Base-by-base conservation (phyloP, 2,888 invertebrate genomes). In the Quadroppia sp. region DNA sequence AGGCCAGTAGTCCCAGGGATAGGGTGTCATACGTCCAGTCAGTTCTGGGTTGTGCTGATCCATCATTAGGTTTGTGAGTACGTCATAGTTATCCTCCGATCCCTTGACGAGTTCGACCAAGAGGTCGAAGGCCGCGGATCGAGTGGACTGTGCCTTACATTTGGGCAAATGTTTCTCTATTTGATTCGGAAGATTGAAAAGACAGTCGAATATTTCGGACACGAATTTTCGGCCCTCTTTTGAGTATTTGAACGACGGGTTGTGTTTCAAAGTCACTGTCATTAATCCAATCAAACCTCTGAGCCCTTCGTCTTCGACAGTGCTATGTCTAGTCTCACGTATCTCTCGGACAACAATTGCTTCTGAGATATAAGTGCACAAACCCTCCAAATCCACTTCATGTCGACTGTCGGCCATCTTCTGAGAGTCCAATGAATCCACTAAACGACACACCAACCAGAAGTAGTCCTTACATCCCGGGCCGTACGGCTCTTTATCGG, bases 1-100 rank as follows among this genome's bases (percentile, higher is more conserved):
- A 2, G 96, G 96, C 96, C 96, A 96, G 83, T 95, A 95, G 83
- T 96, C 96, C 95, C 95, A 96, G 0, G 93, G 92, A 84, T 94
- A 95, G 0, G 91, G 89, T 0, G 89, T 88, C 80, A 90, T 89
- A 0, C 90, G 89, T 40, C 77, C 78, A 74, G 71, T 28, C 42
- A 77, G 23, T 88, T 88, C 87, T 23, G 92, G 91, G 78, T 89
- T 89, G 81, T 96, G 94, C 80, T 96, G 95, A 3, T 88, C 87
- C 82, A 94, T 85, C 50, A 96, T 85, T 79, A 90, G 91, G 71
- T 88, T 87, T 79, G 94, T 92, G 40, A 96, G 84, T 77, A 91
- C 86, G 80, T 88, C 87, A 81, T 93, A 95, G 83, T 94, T 96
- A 74, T 90, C 89, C 0, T 91, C 89, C 11, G 90, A 89, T 25